These are phyloP conservation scores for Halcyon senegalensis DNA, from an alignment of 2,113 vertebrate species.

Conservation along the genomic window DNA sequence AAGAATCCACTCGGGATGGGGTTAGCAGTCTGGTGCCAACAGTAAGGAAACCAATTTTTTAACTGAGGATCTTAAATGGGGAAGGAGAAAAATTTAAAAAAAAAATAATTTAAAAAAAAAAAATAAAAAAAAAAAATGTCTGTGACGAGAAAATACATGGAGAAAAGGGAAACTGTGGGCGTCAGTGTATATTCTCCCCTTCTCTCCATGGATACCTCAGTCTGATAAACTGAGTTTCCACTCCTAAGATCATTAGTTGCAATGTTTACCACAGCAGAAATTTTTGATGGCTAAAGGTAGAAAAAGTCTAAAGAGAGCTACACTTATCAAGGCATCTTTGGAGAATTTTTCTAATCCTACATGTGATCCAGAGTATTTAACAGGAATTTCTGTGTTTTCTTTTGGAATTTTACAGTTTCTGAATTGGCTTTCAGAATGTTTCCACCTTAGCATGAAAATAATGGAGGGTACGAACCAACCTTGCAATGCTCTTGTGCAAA, in stretches of 20 bases:
- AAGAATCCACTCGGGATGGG: not conserved
- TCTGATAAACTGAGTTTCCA: not conserved
- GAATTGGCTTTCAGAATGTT: not conserved
- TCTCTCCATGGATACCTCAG: not conserved
- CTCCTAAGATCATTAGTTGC: not conserved
- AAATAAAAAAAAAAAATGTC: not conserved
- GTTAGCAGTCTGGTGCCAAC: not conserved
- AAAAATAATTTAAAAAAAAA: not conserved
- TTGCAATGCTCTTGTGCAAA: not conserved
- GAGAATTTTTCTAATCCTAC: not conserved
- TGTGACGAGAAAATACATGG: not conserved
- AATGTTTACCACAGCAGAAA: not conserved
- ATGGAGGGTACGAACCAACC: not conserved
- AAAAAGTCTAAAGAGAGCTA: not conserved
- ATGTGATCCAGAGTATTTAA: not conserved
- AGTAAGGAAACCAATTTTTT: not conserved
- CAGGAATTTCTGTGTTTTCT: not conserved
- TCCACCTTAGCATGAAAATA: not conserved
- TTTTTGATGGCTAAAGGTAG: not conserved
- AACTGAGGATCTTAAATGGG: not conserved
- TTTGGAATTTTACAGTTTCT: not conserved
- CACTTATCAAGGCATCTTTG: not conserved
- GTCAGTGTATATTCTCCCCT: not conserved
- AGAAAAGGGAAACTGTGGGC: not conserved
- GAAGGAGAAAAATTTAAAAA: not conserved